phyloP scores from a whole-genome alignment of 2,797 vertebrate genomes.

The Meriones psammophilus region DNA sequence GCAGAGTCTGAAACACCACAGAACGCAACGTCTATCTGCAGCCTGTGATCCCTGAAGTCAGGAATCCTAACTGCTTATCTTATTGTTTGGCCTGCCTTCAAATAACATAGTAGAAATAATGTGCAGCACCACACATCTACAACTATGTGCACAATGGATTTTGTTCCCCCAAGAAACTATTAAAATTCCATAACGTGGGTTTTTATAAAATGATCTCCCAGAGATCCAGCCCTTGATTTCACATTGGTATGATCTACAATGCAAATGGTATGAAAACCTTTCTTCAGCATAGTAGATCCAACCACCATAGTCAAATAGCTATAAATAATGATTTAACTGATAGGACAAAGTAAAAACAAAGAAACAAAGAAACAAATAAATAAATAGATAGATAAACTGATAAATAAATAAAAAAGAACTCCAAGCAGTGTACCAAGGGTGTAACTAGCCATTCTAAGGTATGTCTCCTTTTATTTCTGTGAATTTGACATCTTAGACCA shows the following conservation, averaged over 20 bases:
- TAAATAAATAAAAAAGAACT: background rate
- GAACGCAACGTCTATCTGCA: constrained; percentile 28
- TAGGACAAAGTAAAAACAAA: constrained; percentile 40
- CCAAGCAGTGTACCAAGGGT: background rate
- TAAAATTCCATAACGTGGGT: constrained; percentile 28
- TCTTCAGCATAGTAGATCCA: background rate
- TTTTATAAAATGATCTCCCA: constrained; percentile 45
- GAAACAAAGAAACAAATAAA: background rate
- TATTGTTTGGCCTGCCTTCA: constrained; percentile 15
- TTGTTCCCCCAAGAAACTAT: background rate
- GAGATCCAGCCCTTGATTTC: constrained; percentile 16
- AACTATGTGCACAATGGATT: background rate
- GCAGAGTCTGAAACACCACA: constrained; percentile 40
- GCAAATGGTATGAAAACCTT: background rate
- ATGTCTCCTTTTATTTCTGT: constrained; percentile 26
- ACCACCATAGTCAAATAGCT: constrained; percentile 11
- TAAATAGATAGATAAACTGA: background rate
- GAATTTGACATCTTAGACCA: constrained; percentile 4
- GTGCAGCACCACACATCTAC: background rate
- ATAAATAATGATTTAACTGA: constrained; percentile 50
- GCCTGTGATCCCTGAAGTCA: background rate
- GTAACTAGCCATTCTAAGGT: background rate
- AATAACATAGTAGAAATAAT: background rate
- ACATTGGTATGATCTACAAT: constrained; percentile 28
- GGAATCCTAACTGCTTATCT: constrained; percentile 46